Percentiles rank a stretch among this genome's conserved stretches.
phyloP scores from a whole-genome alignment of 2,113 vertebrate genomes.

The Nymphicus hollandicus region DNA sequence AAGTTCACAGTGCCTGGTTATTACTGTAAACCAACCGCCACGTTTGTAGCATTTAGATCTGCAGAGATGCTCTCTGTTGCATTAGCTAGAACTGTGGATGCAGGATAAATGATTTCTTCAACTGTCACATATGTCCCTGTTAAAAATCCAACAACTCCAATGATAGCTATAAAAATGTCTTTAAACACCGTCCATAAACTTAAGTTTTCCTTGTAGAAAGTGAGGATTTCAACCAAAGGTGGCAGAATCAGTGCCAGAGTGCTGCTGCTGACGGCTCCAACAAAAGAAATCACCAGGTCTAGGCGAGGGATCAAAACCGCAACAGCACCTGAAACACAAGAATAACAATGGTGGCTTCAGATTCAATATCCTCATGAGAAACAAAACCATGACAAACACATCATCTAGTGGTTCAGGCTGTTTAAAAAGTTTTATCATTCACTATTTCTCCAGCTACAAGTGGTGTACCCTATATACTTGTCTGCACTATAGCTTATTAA shows the following conservation, averaged over 20 bases:
- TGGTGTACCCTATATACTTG: not conserved
- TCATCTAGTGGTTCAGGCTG: not conserved
- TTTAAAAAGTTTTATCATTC: not conserved
- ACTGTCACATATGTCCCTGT: constrained; percentile 84
- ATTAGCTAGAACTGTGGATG: not conserved
- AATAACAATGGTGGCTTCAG: not conserved
- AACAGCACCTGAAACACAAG: constrained; percentile 72
- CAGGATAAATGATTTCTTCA: constrained; percentile 82
- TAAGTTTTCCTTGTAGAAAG: constrained; percentile 76
- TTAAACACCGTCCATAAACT: constrained; percentile 77
- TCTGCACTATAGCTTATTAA: not conserved
- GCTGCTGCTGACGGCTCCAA: constrained; percentile 86
- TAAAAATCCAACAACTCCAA: constrained; percentile 84
- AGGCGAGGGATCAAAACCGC: constrained; percentile 82
- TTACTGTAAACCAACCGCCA: constrained; percentile 52
- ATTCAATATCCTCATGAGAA: not conserved
- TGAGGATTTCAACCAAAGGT: constrained; percentile 84
- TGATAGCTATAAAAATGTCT: constrained; percentile 77
- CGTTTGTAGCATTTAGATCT: constrained; percentile 56
- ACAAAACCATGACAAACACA: not conserved
- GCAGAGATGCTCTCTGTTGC: not conserved
- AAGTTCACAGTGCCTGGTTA: not conserved
- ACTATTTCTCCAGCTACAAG: not conserved
- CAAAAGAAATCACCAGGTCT: constrained; percentile 86
- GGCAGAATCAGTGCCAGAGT: constrained; percentile 85